These are phyloP conservation scores for Acanthoscelides obtectus DNA, from an alignment of 2,888 invertebrate genomes.

Conservation along the genomic window DNA sequence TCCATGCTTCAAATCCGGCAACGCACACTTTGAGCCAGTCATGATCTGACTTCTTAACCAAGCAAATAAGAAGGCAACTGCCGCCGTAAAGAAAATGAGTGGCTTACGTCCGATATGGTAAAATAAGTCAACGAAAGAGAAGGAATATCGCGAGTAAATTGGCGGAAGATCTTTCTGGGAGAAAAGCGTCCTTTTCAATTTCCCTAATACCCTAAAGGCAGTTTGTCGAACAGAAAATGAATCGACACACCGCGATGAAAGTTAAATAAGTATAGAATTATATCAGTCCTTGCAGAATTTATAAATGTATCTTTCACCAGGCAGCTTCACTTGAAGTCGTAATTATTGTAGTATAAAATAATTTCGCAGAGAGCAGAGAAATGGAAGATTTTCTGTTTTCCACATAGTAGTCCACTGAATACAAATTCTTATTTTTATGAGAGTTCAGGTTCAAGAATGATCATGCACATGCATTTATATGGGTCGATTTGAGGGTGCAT, in stretches of 20 bases:
- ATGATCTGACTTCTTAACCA: background rate
- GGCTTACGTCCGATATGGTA: constrained; percentile 40
- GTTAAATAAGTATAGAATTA: background rate
- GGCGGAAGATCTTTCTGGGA: background rate
- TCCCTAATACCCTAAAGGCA: background rate
- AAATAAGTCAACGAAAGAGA: constrained; percentile 34
- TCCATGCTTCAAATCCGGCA: background rate
- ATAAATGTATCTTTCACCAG: background rate
- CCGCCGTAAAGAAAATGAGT: constrained; percentile 38
- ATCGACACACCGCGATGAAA: background rate
- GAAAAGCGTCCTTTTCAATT: background rate
- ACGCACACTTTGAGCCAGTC: background rate
- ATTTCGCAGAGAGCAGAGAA: too few species aligned
- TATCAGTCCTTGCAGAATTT: background rate
- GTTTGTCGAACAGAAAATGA: background rate
- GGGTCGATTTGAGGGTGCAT: too few species aligned
- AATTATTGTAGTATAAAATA: too few species aligned
- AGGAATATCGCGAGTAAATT: constrained; percentile 12
- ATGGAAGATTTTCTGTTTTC: too few species aligned
- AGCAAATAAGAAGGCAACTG: background rate
- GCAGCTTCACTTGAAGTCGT: too few species aligned
- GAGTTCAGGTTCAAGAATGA: too few species aligned
- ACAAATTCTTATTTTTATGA: too few species aligned
- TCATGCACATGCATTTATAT: too few species aligned
- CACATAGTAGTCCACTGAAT: too few species aligned